These are phyloP conservation scores for Lacerta bilineata DNA, from an alignment of 2,797 vertebrate genomes.

Conservation along the genomic window DNA sequence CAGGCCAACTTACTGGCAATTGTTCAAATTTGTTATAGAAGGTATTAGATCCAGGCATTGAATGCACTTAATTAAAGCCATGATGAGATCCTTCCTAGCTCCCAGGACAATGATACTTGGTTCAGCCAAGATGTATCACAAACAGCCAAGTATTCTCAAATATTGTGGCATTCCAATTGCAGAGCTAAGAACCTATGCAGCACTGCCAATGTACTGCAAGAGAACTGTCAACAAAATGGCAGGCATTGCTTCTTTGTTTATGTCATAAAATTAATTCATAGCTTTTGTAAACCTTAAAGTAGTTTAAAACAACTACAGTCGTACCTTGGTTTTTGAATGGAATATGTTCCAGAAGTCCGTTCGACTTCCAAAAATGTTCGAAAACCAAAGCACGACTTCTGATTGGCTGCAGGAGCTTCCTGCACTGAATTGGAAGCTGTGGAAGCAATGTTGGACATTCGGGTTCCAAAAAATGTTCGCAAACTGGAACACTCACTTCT, in stretches of 20 bases:
- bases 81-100: slow-evolving; percentile 21
- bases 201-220: background rate
- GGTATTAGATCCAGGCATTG: slow-evolving; percentile 17
- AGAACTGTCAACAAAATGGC: background rate
- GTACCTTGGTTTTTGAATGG: no score
- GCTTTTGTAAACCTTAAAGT: no score
- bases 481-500: no score
- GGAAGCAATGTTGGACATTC: no score
- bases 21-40: slow-evolving; percentile 36
- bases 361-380: no score
- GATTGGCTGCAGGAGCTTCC: no score
- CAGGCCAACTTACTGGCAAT: slow-evolving; percentile 32
- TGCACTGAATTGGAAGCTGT: no score
- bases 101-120: slow-evolving; percentile 23
- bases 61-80: slow-evolving; percentile 26
- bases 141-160: slow-evolving; percentile 3
- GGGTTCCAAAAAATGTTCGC: no score
- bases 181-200: background rate
- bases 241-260: background rate
- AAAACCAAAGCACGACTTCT: no score
- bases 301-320: no score
- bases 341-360: no score
- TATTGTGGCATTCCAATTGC: background rate
- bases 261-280: no score
- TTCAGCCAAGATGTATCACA: slow-evolving; percentile 27